Conservation (phyloP, 2,888 invertebrate genomes). For the Drosophila siamana region DNA sequence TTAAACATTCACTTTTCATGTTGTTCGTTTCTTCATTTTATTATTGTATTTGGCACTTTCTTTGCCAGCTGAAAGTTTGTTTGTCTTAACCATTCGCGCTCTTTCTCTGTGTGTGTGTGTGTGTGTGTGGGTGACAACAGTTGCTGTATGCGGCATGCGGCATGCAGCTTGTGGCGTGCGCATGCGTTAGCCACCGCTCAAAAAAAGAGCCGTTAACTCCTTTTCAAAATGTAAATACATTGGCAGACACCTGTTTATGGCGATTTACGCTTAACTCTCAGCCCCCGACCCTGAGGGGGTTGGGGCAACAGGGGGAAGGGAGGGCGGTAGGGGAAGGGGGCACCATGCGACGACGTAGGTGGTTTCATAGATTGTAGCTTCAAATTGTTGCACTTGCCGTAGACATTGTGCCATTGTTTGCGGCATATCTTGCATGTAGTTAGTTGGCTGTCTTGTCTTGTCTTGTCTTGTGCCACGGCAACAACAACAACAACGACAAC, state of each 20-base stretch:
- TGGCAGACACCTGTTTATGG: slow-evolving; percentile 73
- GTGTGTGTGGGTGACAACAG: slow-evolving; percentile 54
- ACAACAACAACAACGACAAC: slow-evolving; percentile 34
- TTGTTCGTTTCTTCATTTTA: background rate
- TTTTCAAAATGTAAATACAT: slow-evolving; percentile 65
- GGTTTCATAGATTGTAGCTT: slow-evolving; percentile 58
- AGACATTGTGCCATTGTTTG: slow-evolving; percentile 54
- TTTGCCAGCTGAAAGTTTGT: slow-evolving; percentile 69
- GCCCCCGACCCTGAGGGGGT: slow-evolving; percentile 1
- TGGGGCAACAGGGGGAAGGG: background rate
- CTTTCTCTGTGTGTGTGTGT: slow-evolving; percentile 48
- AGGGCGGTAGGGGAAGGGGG: background rate
- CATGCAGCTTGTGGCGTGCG: slow-evolving; percentile 1
- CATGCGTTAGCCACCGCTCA: slow-evolving; percentile 53
- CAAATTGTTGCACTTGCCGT: slow-evolving; percentile 74
- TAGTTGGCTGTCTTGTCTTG: slow-evolving; percentile 40
- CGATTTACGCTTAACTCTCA: slow-evolving; percentile 32
- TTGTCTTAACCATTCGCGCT: slow-evolving; percentile 48
- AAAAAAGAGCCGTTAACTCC: slow-evolving; percentile 56
- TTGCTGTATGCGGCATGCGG: background rate
- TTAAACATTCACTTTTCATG: slow-evolving; percentile 67
- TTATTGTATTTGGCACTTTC: slow-evolving; percentile 68
- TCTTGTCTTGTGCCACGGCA: slow-evolving; percentile 56
- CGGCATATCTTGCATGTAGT: slow-evolving; percentile 47
- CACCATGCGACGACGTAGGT: slow-evolving; percentile 66